These are phyloP conservation scores for Pipistrellus pygmaeus DNA, from an alignment of 2,797 vertebrate species.

Conservation along the genomic window DNA sequence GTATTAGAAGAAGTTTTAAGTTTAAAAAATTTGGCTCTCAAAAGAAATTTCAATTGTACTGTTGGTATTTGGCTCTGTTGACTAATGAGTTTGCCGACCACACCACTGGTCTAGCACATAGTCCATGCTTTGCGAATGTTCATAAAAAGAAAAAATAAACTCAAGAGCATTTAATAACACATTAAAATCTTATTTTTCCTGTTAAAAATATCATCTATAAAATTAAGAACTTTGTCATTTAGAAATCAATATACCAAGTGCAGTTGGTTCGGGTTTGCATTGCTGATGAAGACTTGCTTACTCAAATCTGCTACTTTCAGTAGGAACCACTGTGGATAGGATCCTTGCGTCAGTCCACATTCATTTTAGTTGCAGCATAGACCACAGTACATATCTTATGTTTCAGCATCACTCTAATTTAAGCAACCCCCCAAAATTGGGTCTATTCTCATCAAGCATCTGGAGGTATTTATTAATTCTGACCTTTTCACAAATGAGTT, in stretches of 20 bases:
- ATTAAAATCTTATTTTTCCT: conserved; percentile 59
- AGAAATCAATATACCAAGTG: conserved; percentile 70
- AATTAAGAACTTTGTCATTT: conserved; percentile 72
- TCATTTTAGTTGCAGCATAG: conserved; percentile 64
- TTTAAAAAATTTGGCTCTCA: too few relatives aligned
- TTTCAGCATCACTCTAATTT: conserved; percentile 74
- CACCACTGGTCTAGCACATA: not conserved
- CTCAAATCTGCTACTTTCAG: conserved; percentile 77
- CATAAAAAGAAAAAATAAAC: conserved; percentile 12
- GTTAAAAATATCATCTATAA: conserved; percentile 66
- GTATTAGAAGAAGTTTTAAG: too few relatives aligned
- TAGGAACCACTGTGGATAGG: conserved; percentile 65
- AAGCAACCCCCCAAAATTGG: conserved; percentile 51
- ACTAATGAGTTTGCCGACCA: too few relatives aligned
- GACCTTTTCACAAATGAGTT: conserved; percentile 76
- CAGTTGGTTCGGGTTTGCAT: conserved; percentile 48
- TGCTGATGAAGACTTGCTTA: conserved; percentile 62
- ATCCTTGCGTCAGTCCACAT: conserved; percentile 59
- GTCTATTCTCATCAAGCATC: conserved; percentile 70
- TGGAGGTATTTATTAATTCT: conserved; percentile 72
- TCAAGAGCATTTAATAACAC: not conserved
- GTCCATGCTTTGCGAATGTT: not conserved
- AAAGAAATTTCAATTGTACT: too few relatives aligned
- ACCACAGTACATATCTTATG: conserved; percentile 67
- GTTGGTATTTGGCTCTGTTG: too few relatives aligned